Evolutionary conservation across 1,140 invertebrate genomes (phyloP).

Genomic region (Cylas formicarius): DNA sequence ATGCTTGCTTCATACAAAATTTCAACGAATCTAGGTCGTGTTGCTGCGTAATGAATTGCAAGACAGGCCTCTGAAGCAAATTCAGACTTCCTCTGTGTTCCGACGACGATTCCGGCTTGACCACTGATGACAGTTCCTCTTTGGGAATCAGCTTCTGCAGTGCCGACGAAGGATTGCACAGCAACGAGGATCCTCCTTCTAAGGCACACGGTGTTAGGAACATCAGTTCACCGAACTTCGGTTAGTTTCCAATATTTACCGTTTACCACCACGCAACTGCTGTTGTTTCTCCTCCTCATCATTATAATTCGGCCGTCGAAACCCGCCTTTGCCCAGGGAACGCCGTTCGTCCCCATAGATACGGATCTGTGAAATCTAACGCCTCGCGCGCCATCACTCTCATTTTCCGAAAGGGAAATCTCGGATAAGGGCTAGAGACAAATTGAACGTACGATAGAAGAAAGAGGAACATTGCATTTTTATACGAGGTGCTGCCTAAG

Average conservation of each 20-base stretch:
- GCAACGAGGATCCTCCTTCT: constrained; percentile 64
- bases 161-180: constrained; percentile 76
- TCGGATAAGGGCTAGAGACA: constrained; percentile 50
- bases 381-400: constrained; percentile 49
- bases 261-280: constrained; percentile 56
- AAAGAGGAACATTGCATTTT: too few relatives aligned
- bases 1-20: constrained; percentile 73
- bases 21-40: constrained; percentile 76
- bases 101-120: constrained; percentile 18
- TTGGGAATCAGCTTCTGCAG: constrained; percentile 63
- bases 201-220: constrained; percentile 15
- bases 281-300: constrained; percentile 63
- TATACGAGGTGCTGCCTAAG: too few relatives aligned
- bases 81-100: constrained; percentile 39
- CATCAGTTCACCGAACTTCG: not conserved
- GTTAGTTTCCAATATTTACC: constrained; percentile 41
- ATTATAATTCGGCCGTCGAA: constrained; percentile 55
- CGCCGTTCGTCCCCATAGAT: constrained; percentile 54
- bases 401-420: constrained; percentile 49
- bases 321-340: constrained; percentile 53
- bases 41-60: constrained; percentile 77
- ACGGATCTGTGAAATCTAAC: constrained; percentile 51
- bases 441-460: constrained; percentile 9
- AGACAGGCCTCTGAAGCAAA: constrained; percentile 60
- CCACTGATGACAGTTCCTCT: constrained; percentile 47